A percentile compares a stretch with the other conserved stretches of the same genome.
These are phyloP conservation scores for Schizopygopsis pylzovi DNA, from an alignment of 2,797 vertebrate genomes.

Conservation along the genomic window DNA sequence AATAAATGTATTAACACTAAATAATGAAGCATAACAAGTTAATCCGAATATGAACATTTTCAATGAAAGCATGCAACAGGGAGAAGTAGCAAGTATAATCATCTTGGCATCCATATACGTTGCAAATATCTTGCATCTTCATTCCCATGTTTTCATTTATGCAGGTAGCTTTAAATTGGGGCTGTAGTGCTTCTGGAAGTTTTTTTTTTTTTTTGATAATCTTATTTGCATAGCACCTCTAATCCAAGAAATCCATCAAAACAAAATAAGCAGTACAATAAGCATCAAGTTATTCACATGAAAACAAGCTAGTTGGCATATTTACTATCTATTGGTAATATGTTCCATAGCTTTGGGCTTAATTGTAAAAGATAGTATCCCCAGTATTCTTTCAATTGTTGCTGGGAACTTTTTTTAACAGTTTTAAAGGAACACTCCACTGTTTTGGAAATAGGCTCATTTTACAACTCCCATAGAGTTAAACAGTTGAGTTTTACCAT, in stretches of 20 bases:
- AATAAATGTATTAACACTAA: neutral
- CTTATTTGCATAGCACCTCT: neutral
- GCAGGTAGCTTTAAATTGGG: neutral
- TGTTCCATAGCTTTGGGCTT: neutral
- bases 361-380: neutral
- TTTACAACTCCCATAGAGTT: too few relatives aligned
- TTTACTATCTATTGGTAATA: neutral
- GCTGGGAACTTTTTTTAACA: neutral
- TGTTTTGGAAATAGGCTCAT: too few relatives aligned
- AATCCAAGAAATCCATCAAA: neutral
- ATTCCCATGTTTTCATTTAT: neutral
- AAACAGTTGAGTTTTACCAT: too few relatives aligned
- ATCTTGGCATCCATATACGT: neutral
- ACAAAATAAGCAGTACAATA: neutral
- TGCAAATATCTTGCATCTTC: neutral
- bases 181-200: neutral
- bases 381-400: neutral
- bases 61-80: neutral
- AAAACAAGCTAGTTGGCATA: neutral
- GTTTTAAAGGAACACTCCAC: neutral
- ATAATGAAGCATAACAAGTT: too few relatives aligned
- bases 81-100: neutral
- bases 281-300: neutral
- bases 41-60: neutral
- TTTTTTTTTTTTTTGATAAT: neutral